Evolutionary conservation across 2,888 invertebrate species (phyloP).

Genomic region (Paralinhomoeus sp.): DNA sequence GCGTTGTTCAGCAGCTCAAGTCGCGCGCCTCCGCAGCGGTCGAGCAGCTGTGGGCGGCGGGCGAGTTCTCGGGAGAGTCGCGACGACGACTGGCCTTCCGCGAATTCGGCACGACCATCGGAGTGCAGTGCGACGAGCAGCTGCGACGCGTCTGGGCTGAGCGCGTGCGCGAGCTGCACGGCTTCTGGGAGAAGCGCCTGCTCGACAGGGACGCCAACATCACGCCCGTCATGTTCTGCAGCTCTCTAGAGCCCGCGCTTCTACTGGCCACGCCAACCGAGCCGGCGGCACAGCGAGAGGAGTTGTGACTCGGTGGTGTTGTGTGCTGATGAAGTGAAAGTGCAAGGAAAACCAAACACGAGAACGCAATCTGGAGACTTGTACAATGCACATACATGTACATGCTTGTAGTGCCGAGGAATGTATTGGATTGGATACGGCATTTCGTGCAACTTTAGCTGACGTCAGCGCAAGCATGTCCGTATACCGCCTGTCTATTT

Average conservation of each 20-base stretch:
- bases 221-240: constrained; percentile 6
- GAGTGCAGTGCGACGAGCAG: constrained; percentile 3
- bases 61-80: background rate
- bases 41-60: background rate
- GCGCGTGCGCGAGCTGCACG: constrained; percentile 1
- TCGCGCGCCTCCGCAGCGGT: background rate
- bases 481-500: no score
- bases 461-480: no score
- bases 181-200: constrained; percentile 2
- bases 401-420: no score
- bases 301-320: no score
- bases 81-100: constrained; percentile 3
- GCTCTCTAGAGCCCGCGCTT: constrained; percentile 2
- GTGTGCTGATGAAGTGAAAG: no score
- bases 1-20: background rate
- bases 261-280: no score
- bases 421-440: no score
- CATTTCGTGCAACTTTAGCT: no score
- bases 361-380: no score
- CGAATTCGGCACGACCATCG: constrained; percentile 6
- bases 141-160: background rate
- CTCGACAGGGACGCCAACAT: constrained; percentile 3
- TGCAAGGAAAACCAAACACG: no score
- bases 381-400: no score
- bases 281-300: no score